These are phyloP conservation scores for Podiceps cristatus DNA, from an alignment of 2,113 vertebrate genomes.

Conservation along the genomic window DNA sequence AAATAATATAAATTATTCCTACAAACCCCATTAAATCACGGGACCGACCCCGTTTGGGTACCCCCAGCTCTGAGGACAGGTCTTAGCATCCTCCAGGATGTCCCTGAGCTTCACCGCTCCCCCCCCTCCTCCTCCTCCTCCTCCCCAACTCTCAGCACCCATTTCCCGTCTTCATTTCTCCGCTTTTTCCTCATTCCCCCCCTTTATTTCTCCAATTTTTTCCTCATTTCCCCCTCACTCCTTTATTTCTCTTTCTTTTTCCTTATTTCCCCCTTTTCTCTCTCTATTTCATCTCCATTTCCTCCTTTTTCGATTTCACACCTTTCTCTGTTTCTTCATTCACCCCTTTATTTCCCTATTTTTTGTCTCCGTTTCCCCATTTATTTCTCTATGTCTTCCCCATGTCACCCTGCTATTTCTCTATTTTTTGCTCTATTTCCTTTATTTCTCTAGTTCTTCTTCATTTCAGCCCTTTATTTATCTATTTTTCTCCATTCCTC, in stretches of 20 bases:
- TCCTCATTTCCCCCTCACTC: not conserved
- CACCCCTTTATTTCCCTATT: too few relatives aligned
- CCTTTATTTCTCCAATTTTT: not conserved
- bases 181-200: not conserved
- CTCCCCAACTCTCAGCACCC: accelerated
- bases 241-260: not conserved
- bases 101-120: not conserved
- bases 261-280: not conserved
- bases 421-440: not conserved
- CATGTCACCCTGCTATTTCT: not conserved
- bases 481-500: not conserved
- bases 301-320: too few relatives aligned
- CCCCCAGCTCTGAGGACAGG: not conserved
- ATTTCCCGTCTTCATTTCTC: not conserved
- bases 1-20: not conserved
- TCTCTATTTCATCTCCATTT: too few relatives aligned
- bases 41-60: accelerated
- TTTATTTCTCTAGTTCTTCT: too few relatives aligned
- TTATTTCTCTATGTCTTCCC: not conserved
- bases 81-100: not conserved
- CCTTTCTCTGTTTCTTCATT: too few relatives aligned
- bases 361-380: too few relatives aligned
- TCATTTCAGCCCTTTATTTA: not conserved
- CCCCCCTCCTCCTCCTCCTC: accelerated
- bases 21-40: accelerated